A percentile compares a stretch with the other conserved stretches of the same genome.
Evolutionary conservation across 2,888 invertebrate genomes (phyloP).

Genomic region (Dione vanillae): DNA sequence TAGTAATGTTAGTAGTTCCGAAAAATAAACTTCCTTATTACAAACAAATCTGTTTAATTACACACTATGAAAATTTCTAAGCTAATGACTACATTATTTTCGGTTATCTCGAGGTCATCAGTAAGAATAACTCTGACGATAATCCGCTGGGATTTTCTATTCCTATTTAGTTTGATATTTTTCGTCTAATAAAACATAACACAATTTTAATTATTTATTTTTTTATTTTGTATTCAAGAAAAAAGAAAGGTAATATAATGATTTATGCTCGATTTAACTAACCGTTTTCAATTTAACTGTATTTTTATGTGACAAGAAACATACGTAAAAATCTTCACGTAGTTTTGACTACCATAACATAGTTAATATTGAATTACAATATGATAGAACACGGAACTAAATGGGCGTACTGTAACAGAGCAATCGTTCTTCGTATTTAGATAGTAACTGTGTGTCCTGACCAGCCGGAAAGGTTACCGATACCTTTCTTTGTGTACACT

Average conservation of each 20-base stretch:
- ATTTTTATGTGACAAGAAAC: neutral
- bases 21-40: neutral
- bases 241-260: too few species aligned
- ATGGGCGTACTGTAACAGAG: conserved; percentile 9
- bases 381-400: conserved; percentile 26
- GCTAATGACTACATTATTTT: too few species aligned
- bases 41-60: neutral
- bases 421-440: conserved; percentile 29
- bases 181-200: too few species aligned
- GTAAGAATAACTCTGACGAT: too few species aligned
- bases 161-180: too few species aligned
- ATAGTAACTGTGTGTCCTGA: conserved; percentile 8
- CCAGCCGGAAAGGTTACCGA: conserved; percentile 37
- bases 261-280: neutral
- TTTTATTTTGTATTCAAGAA: too few species aligned
- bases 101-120: too few species aligned
- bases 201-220: too few species aligned
- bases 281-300: neutral
- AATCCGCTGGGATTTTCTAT: too few species aligned
- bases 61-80: too few species aligned
- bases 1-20: neutral
- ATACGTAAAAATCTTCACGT: neutral
- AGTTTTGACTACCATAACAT: neutral
- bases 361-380: neutral
- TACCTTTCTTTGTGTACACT: conserved; percentile 54